A percentile compares a stretch with the other conserved stretches of the same genome.
Conservation (phyloP, 2,888 invertebrate species). For the Fragum whitleyi region DNA sequence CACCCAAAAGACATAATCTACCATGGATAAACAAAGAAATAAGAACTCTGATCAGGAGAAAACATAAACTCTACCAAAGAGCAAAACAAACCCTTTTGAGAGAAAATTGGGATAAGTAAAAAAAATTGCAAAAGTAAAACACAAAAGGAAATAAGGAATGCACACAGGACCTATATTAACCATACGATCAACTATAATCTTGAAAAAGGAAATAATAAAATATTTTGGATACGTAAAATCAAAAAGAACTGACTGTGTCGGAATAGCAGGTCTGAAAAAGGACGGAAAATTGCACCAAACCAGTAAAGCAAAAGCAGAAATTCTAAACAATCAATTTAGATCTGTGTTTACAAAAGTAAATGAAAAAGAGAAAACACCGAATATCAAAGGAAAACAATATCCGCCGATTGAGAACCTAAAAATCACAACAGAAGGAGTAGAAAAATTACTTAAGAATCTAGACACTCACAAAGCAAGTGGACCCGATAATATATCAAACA, state of each 20-base stretch:
- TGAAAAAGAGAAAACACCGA: background rate
- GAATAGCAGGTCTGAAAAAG: constrained; percentile 1
- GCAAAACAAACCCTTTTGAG: background rate
- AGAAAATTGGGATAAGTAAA: too few relatives aligned
- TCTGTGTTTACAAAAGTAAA: constrained; percentile 20
- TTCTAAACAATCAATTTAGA: constrained; percentile 24
- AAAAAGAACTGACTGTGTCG: constrained; percentile 8
- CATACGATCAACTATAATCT: too few relatives aligned
- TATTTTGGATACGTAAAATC: constrained; percentile 30
- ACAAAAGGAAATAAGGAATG: too few relatives aligned
- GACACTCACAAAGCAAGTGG: constrained; percentile 4
- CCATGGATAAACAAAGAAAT: too few relatives aligned
- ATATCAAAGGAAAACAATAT: too few relatives aligned
- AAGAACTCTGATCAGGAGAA: too few relatives aligned
- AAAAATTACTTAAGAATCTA: too few relatives aligned
- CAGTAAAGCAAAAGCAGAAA: constrained; percentile 7
- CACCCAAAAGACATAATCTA: too few relatives aligned
- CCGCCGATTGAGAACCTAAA: too few relatives aligned
- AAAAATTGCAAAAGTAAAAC: too few relatives aligned
- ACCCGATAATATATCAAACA: constrained; percentile 6
- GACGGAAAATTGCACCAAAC: constrained; percentile 2
- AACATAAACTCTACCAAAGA: constrained; percentile 9
- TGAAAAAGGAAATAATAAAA: background rate
- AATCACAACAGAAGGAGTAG: too few relatives aligned
- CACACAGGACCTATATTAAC: too few relatives aligned